These are phyloP conservation scores for Megastigmus dorsalis DNA, from an alignment of 2,888 invertebrate species.

Conservation along the genomic window DNA sequence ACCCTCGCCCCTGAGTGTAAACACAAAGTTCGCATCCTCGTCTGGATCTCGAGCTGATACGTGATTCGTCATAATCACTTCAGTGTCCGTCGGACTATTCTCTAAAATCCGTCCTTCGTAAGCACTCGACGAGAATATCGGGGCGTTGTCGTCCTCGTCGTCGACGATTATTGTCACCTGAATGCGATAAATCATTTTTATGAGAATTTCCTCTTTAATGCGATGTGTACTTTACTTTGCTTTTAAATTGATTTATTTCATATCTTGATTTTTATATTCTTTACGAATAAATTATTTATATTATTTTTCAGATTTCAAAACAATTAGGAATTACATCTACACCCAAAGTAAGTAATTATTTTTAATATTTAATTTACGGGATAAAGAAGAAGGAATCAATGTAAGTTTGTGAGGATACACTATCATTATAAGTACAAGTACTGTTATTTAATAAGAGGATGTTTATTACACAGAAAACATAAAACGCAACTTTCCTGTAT, in stretches of 20 bases:
- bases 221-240: background rate
- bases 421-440: no score
- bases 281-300: no score
- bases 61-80: conserved; percentile 81
- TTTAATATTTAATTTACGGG: no score
- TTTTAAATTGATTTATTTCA: background rate
- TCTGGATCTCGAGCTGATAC: conserved; percentile 86
- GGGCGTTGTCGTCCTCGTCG: conserved; percentile 92
- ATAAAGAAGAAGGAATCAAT: no score
- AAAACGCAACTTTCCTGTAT: no score
- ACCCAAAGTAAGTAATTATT: no score
- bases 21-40: conserved; percentile 81
- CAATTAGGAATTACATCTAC: no score
- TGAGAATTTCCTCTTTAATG: no score
- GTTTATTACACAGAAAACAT: no score
- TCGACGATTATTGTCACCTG: conserved; percentile 84
- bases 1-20: conserved; percentile 84
- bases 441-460: no score
- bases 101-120: conserved; percentile 88
- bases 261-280: background rate
- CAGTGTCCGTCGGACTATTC: conserved; percentile 83
- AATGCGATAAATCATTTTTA: conserved; percentile 19
- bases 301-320: no score
- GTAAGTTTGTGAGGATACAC: no score
- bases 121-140: conserved; percentile 81